phyloP scores from a whole-genome alignment of 2,797 vertebrate species.

The Chaunax sp. region DNA sequence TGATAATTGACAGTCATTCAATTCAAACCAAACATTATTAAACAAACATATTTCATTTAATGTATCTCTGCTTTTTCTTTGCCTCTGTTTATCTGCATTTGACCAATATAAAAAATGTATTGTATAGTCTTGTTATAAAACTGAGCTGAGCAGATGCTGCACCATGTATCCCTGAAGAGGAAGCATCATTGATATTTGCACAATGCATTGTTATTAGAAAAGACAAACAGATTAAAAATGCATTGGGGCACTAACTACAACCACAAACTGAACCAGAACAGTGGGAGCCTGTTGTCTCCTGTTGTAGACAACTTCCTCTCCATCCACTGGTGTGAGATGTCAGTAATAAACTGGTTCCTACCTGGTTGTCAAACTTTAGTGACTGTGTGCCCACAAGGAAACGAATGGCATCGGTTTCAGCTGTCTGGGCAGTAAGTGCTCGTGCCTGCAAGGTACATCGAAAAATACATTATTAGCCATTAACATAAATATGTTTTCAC shows the following conservation, averaged over 20 bases:
- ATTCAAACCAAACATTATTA: background rate
- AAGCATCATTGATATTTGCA: background rate
- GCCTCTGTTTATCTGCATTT: background rate
- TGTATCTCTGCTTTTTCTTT: no score
- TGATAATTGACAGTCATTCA: background rate
- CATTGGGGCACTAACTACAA: no score
- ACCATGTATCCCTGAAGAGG: background rate
- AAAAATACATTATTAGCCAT: background rate
- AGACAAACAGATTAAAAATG: background rate
- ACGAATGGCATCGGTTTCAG: conserved; percentile 96
- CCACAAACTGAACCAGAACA: no score
- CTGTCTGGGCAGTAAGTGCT: conserved; percentile 93
- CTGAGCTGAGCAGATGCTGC: background rate
- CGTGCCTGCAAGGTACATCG: conserved; percentile 86
- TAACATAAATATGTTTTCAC: background rate
- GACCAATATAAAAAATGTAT: background rate
- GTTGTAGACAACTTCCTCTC: background rate
- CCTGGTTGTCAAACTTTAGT: conserved; percentile 98
- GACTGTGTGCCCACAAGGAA: conserved; percentile 98
- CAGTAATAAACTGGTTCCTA: conserved; percentile 65
- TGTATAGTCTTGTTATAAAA: no score
- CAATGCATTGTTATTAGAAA: background rate
- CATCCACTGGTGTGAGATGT: background rate
- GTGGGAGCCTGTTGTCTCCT: background rate
- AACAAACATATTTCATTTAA: background rate